phyloP scores from a whole-genome alignment of 2,797 vertebrate genomes.

The Chelidonichthys spinosus region DNA sequence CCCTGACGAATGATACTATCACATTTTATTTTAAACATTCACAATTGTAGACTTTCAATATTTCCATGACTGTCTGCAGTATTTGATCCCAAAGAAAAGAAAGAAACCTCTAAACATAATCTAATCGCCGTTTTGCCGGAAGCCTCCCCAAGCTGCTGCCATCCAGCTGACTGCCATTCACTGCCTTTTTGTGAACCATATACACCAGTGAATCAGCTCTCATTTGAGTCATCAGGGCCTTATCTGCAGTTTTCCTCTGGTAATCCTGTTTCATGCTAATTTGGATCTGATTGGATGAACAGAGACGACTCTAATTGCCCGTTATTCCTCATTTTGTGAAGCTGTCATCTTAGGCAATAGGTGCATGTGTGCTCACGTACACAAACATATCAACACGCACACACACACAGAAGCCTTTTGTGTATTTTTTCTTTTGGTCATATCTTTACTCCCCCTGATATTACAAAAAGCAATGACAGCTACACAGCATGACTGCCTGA shows the following conservation, averaged over 20 bases:
- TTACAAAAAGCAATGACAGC: slow-evolving; percentile 11
- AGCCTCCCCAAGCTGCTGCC: slow-evolving; percentile 4
- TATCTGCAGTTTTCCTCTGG: slow-evolving; percentile 49
- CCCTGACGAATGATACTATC: not conserved
- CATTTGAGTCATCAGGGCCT: slow-evolving; percentile 39
- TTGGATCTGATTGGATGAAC: slow-evolving; percentile 60
- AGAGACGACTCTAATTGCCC: slow-evolving; percentile 54
- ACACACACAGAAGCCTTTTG: not conserved
- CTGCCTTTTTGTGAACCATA: slow-evolving; percentile 24
- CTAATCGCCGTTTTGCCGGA: not conserved
- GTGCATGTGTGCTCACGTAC: slow-evolving; percentile 7
- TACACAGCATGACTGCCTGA: not conserved
- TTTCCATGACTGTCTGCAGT: not conserved
- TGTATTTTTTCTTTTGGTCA: not conserved
- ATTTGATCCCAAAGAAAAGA: not conserved
- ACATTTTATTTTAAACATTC: not conserved
- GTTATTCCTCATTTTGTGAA: slow-evolving; percentile 46
- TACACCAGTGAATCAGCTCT: slow-evolving; percentile 35
- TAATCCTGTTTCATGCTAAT: slow-evolving; percentile 62
- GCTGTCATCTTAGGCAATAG: slow-evolving; percentile 57
- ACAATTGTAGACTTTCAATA: not conserved
- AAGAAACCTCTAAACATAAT: not conserved
- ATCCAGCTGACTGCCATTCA: not conserved
- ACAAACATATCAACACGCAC: not conserved
- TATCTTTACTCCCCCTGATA: slow-evolving; percentile 14